A percentile compares a stretch with the other conserved stretches of the same genome.
Evolutionary conservation across 2,113 vertebrate genomes (phyloP).

Genomic region (Ceyx margarethae): DNA sequence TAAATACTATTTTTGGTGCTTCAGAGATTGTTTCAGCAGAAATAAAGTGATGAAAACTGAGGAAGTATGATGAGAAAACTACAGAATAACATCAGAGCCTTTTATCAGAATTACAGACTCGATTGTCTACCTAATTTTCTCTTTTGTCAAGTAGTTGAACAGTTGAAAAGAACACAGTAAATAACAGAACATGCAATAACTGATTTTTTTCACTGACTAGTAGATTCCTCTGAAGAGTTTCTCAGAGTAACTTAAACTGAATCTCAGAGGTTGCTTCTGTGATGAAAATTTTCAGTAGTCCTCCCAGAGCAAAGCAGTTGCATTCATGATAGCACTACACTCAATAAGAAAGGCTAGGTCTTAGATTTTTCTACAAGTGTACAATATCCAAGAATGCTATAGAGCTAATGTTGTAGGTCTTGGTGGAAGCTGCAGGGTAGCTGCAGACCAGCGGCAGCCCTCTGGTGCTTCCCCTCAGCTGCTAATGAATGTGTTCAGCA

Average conservation of each 20-base stretch:
- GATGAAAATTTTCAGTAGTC: background rate
- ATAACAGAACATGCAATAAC: background rate
- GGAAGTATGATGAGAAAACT: background rate
- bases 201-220: background rate
- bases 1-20: background rate
- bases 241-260: constrained; percentile 8
- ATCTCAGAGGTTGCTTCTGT: background rate
- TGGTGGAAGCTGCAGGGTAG: background rate
- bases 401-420: background rate
- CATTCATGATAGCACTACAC: background rate
- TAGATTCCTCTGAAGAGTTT: background rate
- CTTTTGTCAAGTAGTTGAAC: background rate
- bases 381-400: background rate
- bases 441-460: background rate
- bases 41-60: background rate
- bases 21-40: background rate
- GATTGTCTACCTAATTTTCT: background rate
- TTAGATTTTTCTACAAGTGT: background rate
- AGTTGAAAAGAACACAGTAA: background rate
- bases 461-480: background rate
- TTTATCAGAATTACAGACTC: background rate
- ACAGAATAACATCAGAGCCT: background rate
- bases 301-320: background rate
- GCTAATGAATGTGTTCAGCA: background rate
- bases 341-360: background rate